Percentiles rank a stretch among this genome's conserved stretches.
phyloP scores from a whole-genome alignment of 1,140 invertebrate species.

The Nylanderia fulva region DNA sequence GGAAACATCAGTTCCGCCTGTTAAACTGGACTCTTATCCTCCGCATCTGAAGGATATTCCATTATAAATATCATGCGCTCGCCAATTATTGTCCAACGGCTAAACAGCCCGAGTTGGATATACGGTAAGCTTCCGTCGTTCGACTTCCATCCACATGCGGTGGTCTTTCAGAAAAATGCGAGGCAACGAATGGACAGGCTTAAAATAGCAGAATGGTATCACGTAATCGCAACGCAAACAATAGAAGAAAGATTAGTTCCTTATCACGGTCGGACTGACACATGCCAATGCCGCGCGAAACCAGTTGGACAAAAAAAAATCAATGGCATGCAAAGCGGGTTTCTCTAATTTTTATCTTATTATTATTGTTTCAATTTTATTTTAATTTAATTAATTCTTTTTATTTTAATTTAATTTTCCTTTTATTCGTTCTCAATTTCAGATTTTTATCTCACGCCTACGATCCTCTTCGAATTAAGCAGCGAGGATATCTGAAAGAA shows the following conservation, averaged over 20 bases:
- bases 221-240: conserved; percentile 41
- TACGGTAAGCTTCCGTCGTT: conserved; percentile 17
- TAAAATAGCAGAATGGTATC: conserved; percentile 50
- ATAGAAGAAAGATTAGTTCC: conserved; percentile 20
- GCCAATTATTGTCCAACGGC: conserved; percentile 42
- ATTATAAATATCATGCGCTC: conserved; percentile 51
- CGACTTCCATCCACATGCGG: neutral
- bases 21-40: conserved; percentile 56
- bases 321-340: conserved; percentile 9
- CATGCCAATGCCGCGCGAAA: conserved; percentile 1
- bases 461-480: too few relatives aligned
- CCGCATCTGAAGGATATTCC: conserved; percentile 35
- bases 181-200: conserved; percentile 45
- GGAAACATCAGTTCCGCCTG: conserved; percentile 59
- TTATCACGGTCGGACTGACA: neutral
- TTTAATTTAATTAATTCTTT: too few relatives aligned
- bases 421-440: too few relatives aligned
- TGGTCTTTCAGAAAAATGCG: conserved; percentile 27
- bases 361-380: too few relatives aligned
- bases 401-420: too few relatives aligned
- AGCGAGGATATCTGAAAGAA: too few relatives aligned
- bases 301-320: conserved; percentile 30
- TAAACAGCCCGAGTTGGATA: conserved; percentile 15
- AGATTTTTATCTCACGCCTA: too few relatives aligned
- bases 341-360: too few relatives aligned